phyloP scores from a whole-genome alignment of 64 coral and sea anemone genomes.

The Anthopleura sola region DNA sequence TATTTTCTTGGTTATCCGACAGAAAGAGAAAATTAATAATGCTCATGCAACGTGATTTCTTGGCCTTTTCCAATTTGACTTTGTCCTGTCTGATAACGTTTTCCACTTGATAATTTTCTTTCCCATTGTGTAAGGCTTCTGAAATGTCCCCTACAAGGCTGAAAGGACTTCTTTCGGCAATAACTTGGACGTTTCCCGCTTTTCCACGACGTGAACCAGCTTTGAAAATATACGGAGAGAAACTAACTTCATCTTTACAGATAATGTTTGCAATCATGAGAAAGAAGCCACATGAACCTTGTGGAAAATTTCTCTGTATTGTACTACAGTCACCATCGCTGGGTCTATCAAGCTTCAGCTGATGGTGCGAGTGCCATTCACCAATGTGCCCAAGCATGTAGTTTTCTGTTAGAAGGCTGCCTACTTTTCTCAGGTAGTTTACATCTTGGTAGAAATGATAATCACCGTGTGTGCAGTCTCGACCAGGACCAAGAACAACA shows the following conservation, averaged over 20 bases:
- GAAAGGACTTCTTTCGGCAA: not conserved
- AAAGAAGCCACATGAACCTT: constrained; percentile 49
- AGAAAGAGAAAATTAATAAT: not conserved
- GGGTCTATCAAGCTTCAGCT: constrained; percentile 41
- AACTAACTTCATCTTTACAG: not conserved
- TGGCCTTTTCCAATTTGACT: not conserved
- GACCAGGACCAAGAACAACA: constrained; percentile 34
- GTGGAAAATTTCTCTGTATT: constrained; percentile 50
- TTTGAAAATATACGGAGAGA: constrained; percentile 58
- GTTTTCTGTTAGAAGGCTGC: not conserved
- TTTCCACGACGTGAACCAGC: too few relatives aligned
- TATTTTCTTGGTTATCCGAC: not conserved
- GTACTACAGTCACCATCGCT: constrained; percentile 56
- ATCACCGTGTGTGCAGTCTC: constrained; percentile 4
- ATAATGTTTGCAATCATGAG: constrained; percentile 64
- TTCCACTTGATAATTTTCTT: not conserved
- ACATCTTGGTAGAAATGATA: constrained; percentile 49
- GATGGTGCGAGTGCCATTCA: constrained; percentile 61
- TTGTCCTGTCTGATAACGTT: not conserved
- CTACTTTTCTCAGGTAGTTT: constrained; percentile 20
- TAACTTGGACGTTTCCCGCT: not conserved
- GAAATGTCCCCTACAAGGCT: not conserved
- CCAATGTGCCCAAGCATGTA: constrained; percentile 51
- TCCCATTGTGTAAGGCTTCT: not conserved
- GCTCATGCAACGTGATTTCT: not conserved